A percentile compares a stretch with the other conserved stretches of the same genome.
These are phyloP conservation scores for Pocota personata DNA, from an alignment of 2,888 invertebrate species.

Conservation along the genomic window DNA sequence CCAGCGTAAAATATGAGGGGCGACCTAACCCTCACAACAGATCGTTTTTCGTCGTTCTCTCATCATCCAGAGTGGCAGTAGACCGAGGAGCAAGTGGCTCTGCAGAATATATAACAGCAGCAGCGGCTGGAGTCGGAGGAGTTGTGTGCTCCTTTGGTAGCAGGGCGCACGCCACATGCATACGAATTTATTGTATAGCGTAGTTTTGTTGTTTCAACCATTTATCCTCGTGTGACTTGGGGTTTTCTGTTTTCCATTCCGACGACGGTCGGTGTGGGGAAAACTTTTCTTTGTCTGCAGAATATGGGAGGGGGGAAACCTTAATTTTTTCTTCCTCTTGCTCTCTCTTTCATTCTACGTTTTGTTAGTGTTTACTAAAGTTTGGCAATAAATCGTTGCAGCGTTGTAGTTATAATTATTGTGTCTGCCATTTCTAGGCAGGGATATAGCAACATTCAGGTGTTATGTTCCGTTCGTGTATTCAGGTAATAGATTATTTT, in stretches of 20 bases:
- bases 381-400: conserved; percentile 69
- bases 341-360: not conserved
- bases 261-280: not conserved
- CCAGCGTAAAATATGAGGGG: conserved; percentile 61
- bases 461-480: conserved; percentile 66
- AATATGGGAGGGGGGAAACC: conserved; percentile 21
- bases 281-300: conserved; percentile 40
- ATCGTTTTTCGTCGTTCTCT: conserved; percentile 69
- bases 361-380: conserved; percentile 40
- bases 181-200: conserved; percentile 73
- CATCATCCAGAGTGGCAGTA: conserved; percentile 67
- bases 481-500: conserved; percentile 68
- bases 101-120: conserved; percentile 44
- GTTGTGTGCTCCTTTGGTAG: conserved; percentile 18
- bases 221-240: conserved; percentile 70
- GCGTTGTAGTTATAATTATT: conserved; percentile 70
- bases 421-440: conserved; percentile 59
- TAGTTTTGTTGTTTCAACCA: conserved; percentile 72
- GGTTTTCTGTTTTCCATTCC: conserved; percentile 34
- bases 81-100: conserved; percentile 33
- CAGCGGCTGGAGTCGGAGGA: conserved; percentile 18
- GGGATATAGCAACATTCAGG: conserved; percentile 46
- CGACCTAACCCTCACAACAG: conserved; percentile 66
- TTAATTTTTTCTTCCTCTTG: conserved; percentile 62
- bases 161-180: conserved; percentile 70